phyloP scores from a whole-genome alignment of 2,113 vertebrate genomes.

The Hippocampus comes region DNA sequence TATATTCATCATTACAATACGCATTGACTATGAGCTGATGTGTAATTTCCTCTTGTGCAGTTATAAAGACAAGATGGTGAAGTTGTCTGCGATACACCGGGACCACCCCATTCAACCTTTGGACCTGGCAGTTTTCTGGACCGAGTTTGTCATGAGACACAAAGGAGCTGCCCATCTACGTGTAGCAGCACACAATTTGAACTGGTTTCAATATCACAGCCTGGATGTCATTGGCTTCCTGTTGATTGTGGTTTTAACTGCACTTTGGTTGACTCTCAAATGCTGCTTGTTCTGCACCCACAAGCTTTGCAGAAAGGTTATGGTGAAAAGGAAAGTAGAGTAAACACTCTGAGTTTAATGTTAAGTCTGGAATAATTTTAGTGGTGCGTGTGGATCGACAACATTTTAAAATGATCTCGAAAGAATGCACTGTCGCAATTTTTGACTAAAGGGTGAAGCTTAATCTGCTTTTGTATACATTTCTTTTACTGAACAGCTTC shows the following conservation, averaged over 20 bases:
- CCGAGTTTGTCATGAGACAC: slow-evolving; percentile 90
- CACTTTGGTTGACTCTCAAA: slow-evolving; percentile 70
- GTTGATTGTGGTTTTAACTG: slow-evolving; percentile 41
- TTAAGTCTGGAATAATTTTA: not conserved
- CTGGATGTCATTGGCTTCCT: slow-evolving; percentile 84
- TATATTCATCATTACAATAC: not conserved
- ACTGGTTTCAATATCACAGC: slow-evolving; percentile 91
- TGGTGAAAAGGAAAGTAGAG: slow-evolving; percentile 64
- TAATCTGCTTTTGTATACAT: not conserved
- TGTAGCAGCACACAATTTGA: slow-evolving; percentile 82
- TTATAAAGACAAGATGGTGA: slow-evolving; percentile 85
- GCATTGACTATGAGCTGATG: not conserved
- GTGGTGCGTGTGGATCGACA: not conserved
- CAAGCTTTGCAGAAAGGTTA: slow-evolving; percentile 52
- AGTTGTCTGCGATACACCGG: slow-evolving; percentile 79
- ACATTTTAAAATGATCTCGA: not conserved
- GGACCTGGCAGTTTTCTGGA: slow-evolving; percentile 88
- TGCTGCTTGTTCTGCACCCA: slow-evolving; percentile 73
- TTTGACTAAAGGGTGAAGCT: not conserved
- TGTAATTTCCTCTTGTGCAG: slow-evolving; percentile 54
- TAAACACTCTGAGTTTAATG: slow-evolving; percentile 16
- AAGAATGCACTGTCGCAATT: not conserved
- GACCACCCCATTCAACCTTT: slow-evolving; percentile 83
- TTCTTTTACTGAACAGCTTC: not conserved
- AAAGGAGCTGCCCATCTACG: slow-evolving; percentile 85